Evolutionary conservation across 2,888 invertebrate species (phyloP), one percentile per base, ranked within the genome.

Genomic region (Phortica magna): DNA sequence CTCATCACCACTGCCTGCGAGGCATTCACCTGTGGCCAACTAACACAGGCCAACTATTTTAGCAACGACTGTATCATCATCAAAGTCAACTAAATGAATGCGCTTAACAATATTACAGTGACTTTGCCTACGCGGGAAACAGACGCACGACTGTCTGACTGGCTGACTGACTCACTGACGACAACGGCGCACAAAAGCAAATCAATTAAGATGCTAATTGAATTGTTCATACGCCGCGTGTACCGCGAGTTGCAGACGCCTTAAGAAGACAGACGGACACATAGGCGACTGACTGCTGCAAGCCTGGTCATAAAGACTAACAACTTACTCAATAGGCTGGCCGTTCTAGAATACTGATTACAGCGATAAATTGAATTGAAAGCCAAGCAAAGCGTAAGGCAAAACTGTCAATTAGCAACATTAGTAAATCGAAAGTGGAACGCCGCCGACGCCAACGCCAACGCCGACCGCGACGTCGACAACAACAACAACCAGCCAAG

Each of bases 181-280:
- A 7, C 3, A 79, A 78, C 79, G 80, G 81, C 70, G 78, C 73
- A 77, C 53, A 71, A 84, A 79, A 72, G 83, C 81, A 83, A 84
- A 84, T 83, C 84, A 83, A 83, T 83, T 83, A 84, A 79, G 75
- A 75, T 78, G 74, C 81, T 84, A 84, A 83, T 83, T 79, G 80
- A 84, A 81, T 83, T 84, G 79, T 79, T 82, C 53, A 70, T 70
- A 70, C 53, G 53, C 70, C 53, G 53, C 14, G 70, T 53, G 22
- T 53, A 31, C 70, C 53, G 53, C 31, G 19, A 31, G 65, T 65
- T 31, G 14, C 14, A 65, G 48, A 9, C 48, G 65, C 39, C 12
- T 5, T 5, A 1, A 39, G 41, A 41, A 14, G 7, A 65, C 65
- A 41, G 1, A 14, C 9, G n/a, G 19, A 17, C 59, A 17, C 9